Conservation (phyloP, 2,888 invertebrate species). For the Galerucella nymphaeae region DNA sequence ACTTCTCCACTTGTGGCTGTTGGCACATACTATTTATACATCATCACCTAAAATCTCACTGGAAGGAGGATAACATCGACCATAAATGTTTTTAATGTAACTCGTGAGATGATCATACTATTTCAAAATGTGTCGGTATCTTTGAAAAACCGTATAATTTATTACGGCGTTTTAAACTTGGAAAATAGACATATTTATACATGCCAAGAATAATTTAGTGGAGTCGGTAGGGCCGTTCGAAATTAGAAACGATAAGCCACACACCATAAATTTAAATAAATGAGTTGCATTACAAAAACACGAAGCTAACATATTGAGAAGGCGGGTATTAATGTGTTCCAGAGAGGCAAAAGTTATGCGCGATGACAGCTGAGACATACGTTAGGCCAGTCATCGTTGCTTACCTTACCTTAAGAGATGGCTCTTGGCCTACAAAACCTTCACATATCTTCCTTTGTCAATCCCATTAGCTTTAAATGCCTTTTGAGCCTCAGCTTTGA, state of each 20-base stretch:
- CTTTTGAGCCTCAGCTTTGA: too few species aligned
- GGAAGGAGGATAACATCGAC: constrained; percentile 31
- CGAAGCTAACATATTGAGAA: constrained; percentile 61
- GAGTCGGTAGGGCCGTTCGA: constrained; percentile 54
- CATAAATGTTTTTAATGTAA: constrained; percentile 40
- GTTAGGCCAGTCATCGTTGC: constrained; percentile 8
- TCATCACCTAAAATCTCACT: constrained; percentile 32
- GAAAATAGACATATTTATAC: constrained; percentile 53
- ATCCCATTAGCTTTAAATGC: too few species aligned
- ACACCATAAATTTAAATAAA: constrained; percentile 63
- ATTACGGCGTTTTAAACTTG: constrained; percentile 53
- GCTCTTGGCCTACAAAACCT: too few species aligned
- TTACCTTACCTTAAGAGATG: too few species aligned
- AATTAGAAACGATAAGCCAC: constrained; percentile 61
- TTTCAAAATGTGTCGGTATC: constrained; percentile 50
- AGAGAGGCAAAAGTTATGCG: constrained; percentile 58
- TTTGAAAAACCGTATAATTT: constrained; percentile 55
- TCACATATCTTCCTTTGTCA: too few species aligned
- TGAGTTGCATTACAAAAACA: constrained; percentile 63
- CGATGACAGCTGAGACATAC: constrained; percentile 60
- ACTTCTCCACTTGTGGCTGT: constrained; percentile 5
- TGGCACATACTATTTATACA: constrained; percentile 25
- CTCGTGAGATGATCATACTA: constrained; percentile 38
- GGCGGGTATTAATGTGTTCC: constrained; percentile 63
- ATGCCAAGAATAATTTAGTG: constrained; percentile 55